Base-by-base conservation (phyloP, 2,888 invertebrate genomes). In the Cantharis rustica region DNA sequence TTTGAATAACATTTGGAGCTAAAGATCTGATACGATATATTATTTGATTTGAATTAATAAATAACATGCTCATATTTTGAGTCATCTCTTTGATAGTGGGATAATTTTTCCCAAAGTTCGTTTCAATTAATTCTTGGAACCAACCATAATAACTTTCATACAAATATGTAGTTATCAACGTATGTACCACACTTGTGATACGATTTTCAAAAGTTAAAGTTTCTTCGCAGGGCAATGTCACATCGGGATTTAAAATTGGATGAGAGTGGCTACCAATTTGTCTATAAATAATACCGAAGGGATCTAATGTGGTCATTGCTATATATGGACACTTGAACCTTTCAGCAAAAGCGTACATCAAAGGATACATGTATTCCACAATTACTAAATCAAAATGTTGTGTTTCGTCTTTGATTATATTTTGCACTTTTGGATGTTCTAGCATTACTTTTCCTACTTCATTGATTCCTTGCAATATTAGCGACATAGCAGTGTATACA, bases 41-140 rank as follows among this genome's bases (percentile, higher is more conserved):
- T 72, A 86, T 75, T 0, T 86, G 85, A 84, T 87, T 83, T 0
- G 82, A 80, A 74, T 85, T 85, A 3, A 86, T 71, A 72, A 88
- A 86, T 27, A 87, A 27, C 84, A 87, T 82, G 72, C 84, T 85
- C 27, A 85, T 83, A 69, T 84, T 84, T 69, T 83, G 81, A 23
- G 80, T 81, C 10, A 87, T 73, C 1, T 85, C 85, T 9, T 17
- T 7, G 1, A 84, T 15, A 11, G 76, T 15, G 2, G 86, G 85
- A 63, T 83, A 78, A 69, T 83, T 80, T 3, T 84, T 79, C 0
- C 86, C 87, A 72, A 88, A 86, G 80, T 84, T 82, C 61, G 81
- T 83, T 64, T 75, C 76, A 7, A 83, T 71, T 47, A 47, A n/a
- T 1, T 47, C 47, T 47, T 47, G 47, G n/a, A 9, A 7, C 47